Percentiles rank a stretch among this genome's conserved stretches.
Conservation (phyloP, 2,113 vertebrate species). For the Cololabis saira region DNA sequence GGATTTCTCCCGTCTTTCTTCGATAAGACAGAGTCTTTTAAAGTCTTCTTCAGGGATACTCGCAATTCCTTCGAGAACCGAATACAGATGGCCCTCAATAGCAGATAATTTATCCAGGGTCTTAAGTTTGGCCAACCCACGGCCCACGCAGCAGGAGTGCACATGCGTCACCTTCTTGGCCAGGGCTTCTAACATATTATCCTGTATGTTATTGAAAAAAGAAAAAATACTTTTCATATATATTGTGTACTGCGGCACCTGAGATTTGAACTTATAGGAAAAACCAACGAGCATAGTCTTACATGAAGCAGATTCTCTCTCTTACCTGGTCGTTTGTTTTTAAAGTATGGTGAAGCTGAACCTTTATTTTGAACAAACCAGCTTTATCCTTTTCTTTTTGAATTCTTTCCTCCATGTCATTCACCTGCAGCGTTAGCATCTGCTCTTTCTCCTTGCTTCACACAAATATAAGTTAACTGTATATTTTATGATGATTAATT, state of each 20-base stretch:
- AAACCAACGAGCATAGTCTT: no score
- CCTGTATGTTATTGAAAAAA: constrained; percentile 71
- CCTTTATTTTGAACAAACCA: constrained; percentile 81
- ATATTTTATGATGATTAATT: neutral
- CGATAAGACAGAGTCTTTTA: constrained; percentile 67
- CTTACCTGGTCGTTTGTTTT: constrained; percentile 84
- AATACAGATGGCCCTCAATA: constrained; percentile 83
- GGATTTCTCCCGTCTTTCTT: constrained; percentile 82
- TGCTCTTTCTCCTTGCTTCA: constrained; percentile 83
- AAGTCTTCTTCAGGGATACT: constrained; percentile 79
- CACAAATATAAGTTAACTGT: neutral
- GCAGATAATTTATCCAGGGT: constrained; percentile 85
- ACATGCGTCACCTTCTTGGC: constrained; percentile 85
- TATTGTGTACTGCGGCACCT: neutral
- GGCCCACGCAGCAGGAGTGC: constrained; percentile 81
- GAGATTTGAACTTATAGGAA: neutral
- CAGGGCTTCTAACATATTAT: constrained; percentile 81
- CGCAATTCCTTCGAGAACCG: constrained; percentile 86
- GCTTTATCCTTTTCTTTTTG: constrained; percentile 78
- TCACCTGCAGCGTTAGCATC: constrained; percentile 78
- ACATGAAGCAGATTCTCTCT: neutral
- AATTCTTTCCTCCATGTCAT: constrained; percentile 75
- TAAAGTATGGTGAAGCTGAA: constrained; percentile 78
- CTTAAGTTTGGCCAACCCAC: constrained; percentile 76
- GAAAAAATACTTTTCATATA: neutral